Evolutionary conservation across 2,113 vertebrate species (phyloP), one percentile per base, ranked within the genome.

Genomic region (Morone chrysops): DNA sequence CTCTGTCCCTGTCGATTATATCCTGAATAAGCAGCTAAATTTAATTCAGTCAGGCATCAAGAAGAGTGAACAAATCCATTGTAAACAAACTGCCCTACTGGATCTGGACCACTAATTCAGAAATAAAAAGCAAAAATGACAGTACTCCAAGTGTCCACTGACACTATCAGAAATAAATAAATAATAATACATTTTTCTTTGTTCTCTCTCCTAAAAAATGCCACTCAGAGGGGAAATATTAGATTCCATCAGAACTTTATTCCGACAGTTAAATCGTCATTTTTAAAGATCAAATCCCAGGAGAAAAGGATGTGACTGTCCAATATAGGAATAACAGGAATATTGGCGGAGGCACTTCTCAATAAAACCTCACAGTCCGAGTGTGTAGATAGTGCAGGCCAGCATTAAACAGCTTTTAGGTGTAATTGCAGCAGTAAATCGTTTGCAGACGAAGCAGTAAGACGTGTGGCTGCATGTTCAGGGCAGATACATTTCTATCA

Each of bases 391-490:
- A 18, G 9, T 2, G 60, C 61, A 20, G 38, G 61, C 45, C 50
- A 17, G n/a, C 2, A 9, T 56, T 56, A 2, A 40, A 18, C 14
- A 36, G 47, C 16, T 47, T 60, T 14, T 1, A 31, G 53, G 13
- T 22, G 20, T 63, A 17, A 31, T 4, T 11, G 6, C 12, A 50
- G 31, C 47, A 20, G 74, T 20, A 4, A 31, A 8, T 22, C 3
- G 12, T 47, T 17, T 61, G 66, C 41, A 51, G 61, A 43, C 1
- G 11, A 20, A 36, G 51, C 40, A 6, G 22, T 10, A 61, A 7
- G 70, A 67, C 62, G 1, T 66, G 79, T 51, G 11, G 54, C 43
- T 68, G 62, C 79, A 11, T 4, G 79, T 51, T 43, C 41, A 11
- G 70, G 11, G 0, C 20, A 41, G 70, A 81, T 41, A 41, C 43